A percentile compares a stretch with the other conserved stretches of the same genome.
Conservation (phyloP, 2,888 invertebrate species). For the Cactoblastis cactorum region DNA sequence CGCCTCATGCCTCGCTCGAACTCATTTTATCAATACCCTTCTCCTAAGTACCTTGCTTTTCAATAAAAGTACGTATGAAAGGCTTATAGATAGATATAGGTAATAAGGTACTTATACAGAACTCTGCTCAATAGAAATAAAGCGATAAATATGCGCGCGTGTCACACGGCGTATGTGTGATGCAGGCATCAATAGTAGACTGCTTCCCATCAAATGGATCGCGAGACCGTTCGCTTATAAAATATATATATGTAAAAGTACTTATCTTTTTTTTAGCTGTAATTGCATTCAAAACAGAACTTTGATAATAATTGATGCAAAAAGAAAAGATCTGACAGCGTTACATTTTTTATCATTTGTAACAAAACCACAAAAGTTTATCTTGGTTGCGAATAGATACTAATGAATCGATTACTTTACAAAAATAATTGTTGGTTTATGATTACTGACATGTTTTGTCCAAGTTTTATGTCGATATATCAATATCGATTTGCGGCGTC, state of each 20-base stretch:
- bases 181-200: too few relatives aligned
- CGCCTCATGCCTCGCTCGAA: slow-evolving; percentile 35
- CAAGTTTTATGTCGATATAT: slow-evolving; percentile 1
- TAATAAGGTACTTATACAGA: too few relatives aligned
- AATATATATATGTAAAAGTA: too few relatives aligned
- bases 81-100: too few relatives aligned
- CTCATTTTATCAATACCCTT: slow-evolving; percentile 48
- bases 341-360: not conserved
- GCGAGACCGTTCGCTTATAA: too few relatives aligned
- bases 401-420: slow-evolving; percentile 9
- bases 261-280: too few relatives aligned
- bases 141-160: too few relatives aligned
- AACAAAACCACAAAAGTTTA: slow-evolving; percentile 5
- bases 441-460: slow-evolving; percentile 11
- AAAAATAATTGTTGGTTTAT: slow-evolving; percentile 11
- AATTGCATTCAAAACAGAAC: not conserved
- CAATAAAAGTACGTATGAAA: not conserved
- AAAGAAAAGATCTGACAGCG: too few relatives aligned
- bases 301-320: not conserved
- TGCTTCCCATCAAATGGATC: too few relatives aligned
- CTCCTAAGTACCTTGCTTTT: slow-evolving; percentile 27
- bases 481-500: slow-evolving; percentile 11
- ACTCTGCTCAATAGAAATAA: too few relatives aligned
- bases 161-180: too few relatives aligned
- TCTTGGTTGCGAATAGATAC: not conserved